Evolutionary conservation across 2,888 invertebrate genomes (phyloP).

Genomic region (Dasysyrphus albostriatus): DNA sequence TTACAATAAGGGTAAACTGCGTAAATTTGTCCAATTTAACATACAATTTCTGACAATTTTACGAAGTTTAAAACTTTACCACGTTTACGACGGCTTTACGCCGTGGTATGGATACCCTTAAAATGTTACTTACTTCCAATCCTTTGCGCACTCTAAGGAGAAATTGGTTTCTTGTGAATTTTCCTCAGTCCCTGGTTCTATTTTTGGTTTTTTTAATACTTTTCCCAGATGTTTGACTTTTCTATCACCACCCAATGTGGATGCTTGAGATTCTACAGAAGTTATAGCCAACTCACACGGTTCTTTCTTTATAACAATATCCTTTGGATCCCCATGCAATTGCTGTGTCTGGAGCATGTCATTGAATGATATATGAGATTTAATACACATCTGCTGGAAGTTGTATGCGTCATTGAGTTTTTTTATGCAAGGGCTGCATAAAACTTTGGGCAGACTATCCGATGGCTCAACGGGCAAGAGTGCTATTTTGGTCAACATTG

Average conservation of each 20-base stretch:
- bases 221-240: background rate
- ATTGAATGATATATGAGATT: constrained; percentile 71
- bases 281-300: constrained; percentile 56
- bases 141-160: constrained; percentile 28
- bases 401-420: constrained; percentile 71
- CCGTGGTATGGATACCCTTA: too few species aligned
- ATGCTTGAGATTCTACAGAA: constrained; percentile 62
- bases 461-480: constrained; percentile 70
- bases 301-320: constrained; percentile 61
- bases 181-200: constrained; percentile 55
- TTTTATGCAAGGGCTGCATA: constrained; percentile 67
- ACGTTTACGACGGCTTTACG: too few species aligned
- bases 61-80: too few species aligned
- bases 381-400: constrained; percentile 72
- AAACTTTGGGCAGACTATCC: constrained; percentile 71
- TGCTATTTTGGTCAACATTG: constrained; percentile 71
- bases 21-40: too few species aligned
- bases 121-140: constrained; percentile 57
- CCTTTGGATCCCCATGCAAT: constrained; percentile 23
- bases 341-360: constrained; percentile 68
- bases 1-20: too few species aligned
- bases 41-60: too few species aligned
- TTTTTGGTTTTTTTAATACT: constrained; percentile 59
- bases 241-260: constrained; percentile 21
- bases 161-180: constrained; percentile 40